phyloP scores from a whole-genome alignment of 2,888 invertebrate genomes.

The Microctonus aethiopoides region DNA sequence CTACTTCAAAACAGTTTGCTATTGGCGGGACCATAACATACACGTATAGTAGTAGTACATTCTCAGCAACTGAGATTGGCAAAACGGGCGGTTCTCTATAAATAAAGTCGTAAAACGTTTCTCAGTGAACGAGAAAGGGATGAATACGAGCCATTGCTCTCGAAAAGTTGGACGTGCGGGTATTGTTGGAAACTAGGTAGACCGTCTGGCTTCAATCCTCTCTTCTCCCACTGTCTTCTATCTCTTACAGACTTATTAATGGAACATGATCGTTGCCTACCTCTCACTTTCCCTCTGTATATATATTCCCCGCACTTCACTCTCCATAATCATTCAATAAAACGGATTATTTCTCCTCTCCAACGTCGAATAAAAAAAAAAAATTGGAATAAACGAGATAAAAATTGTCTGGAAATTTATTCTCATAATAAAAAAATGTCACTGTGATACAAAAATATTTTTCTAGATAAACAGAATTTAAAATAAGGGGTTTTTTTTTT shows the following conservation, averaged over 20 bases:
- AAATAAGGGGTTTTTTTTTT: neutral
- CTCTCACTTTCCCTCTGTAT: neutral
- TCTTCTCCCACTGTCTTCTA: constrained; percentile 17
- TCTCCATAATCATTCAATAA: constrained; percentile 36
- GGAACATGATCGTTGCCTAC: constrained; percentile 31
- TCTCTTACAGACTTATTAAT: constrained; percentile 31
- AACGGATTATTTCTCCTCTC: constrained; percentile 32
- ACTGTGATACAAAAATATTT: constrained; percentile 1
- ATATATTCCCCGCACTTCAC: constrained; percentile 22
- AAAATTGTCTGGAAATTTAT: constrained; percentile 2
- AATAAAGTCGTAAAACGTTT: constrained; percentile 38
- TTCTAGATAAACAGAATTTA: constrained; percentile 6
- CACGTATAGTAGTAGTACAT: neutral
- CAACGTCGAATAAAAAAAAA: constrained; percentile 11
- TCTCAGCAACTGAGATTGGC: constrained; percentile 28
- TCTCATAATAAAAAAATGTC: constrained; percentile 5
- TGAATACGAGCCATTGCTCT: constrained; percentile 38
- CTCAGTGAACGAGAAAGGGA: constrained; percentile 34
- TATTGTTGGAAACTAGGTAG: constrained; percentile 37
- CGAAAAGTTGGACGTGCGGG: constrained; percentile 35
- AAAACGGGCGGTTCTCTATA: constrained; percentile 31
- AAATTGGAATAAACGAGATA: neutral
- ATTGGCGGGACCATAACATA: neutral
- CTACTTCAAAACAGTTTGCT: constrained; percentile 32
- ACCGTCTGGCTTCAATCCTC: constrained; percentile 37